These are phyloP conservation scores for Phlogophora meticulosa DNA, from an alignment of 2,888 invertebrate species.

Conservation along the genomic window DNA sequence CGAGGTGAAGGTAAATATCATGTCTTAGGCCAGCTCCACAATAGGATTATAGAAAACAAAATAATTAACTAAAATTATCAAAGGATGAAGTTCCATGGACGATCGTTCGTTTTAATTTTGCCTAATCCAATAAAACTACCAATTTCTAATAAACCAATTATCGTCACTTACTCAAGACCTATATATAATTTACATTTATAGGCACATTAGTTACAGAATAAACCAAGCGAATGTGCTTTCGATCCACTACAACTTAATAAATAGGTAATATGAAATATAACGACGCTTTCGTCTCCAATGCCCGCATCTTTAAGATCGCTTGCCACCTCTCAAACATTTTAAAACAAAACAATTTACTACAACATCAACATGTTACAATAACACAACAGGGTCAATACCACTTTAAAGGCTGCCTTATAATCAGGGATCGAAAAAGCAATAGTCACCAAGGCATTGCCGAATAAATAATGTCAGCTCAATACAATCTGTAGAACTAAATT, in stretches of 20 bases:
- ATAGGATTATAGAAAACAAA: conserved; percentile 74
- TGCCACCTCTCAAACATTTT: conserved; percentile 80
- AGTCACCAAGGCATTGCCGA: conserved; percentile 85
- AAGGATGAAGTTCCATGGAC: conserved; percentile 73
- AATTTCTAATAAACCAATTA: conserved; percentile 85
- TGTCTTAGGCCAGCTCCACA: conserved; percentile 85
- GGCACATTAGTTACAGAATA: conserved; percentile 90
- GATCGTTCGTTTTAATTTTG: conserved; percentile 74
- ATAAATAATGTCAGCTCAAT: conserved; percentile 79
- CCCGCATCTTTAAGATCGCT: conserved; percentile 86
- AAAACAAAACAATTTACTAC: conserved; percentile 83
- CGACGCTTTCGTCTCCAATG: conserved; percentile 84
- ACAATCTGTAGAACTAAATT: conserved; percentile 85
- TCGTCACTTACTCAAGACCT: conserved; percentile 88
- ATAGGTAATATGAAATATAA: conserved; percentile 81
- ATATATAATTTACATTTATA: conserved; percentile 90
- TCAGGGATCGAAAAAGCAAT: conserved; percentile 86
- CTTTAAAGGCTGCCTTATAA: conserved; percentile 79
- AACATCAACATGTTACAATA: conserved; percentile 82
- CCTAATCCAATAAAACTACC: conserved; percentile 78
- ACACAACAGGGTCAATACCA: conserved; percentile 79
- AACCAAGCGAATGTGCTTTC: conserved; percentile 88
- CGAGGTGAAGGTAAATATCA: conserved; percentile 78
- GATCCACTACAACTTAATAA: conserved; percentile 88
- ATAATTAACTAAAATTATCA: conserved; percentile 72